phyloP scores from a whole-genome alignment of 2,797 vertebrate genomes.

The Bradypodion pumilum region DNA sequence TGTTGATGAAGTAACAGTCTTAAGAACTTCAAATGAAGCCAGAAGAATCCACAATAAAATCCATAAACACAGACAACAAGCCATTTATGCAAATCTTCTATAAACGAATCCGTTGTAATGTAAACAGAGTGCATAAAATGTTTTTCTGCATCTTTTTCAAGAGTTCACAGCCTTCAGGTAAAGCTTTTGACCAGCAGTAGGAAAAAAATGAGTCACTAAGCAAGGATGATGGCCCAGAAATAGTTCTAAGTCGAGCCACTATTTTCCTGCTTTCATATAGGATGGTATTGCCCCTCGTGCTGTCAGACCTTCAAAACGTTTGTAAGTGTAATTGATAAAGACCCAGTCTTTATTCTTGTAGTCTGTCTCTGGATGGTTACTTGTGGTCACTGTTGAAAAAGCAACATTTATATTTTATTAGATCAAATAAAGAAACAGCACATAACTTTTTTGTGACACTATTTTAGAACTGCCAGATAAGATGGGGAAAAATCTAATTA shows the following conservation, averaged over 20 bases:
- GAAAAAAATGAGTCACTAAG: conserved; percentile 34
- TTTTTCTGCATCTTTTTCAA: conserved; percentile 44
- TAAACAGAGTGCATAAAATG: conserved; percentile 35
- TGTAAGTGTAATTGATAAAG: conserved; percentile 99
- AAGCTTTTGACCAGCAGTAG: conserved; percentile 20
- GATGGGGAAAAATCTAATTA: background rate
- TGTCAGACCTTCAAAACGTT: conserved; percentile 95
- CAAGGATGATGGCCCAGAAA: conserved; percentile 34
- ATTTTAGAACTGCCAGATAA: background rate
- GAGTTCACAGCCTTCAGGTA: conserved; percentile 55
- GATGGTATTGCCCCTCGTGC: conserved; percentile 95
- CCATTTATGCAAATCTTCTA: conserved; percentile 37
- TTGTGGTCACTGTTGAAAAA: conserved; percentile 76
- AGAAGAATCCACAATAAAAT: conserved; percentile 57
- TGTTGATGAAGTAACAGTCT: background rate
- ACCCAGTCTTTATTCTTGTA: conserved; percentile 99
- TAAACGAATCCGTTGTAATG: conserved; percentile 31
- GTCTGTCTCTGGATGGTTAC: conserved; percentile 90
- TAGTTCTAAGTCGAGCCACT: conserved; percentile 53
- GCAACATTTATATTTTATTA: background rate
- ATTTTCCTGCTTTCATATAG: conserved; percentile 94
- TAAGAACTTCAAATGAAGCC: conserved; percentile 38
- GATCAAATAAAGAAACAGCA: background rate
- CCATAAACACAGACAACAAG: conserved; percentile 35
- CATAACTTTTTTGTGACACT: background rate